Base-by-base conservation (phyloP, 2,797 vertebrate genomes). In the Pipistrellus kuhlii region DNA sequence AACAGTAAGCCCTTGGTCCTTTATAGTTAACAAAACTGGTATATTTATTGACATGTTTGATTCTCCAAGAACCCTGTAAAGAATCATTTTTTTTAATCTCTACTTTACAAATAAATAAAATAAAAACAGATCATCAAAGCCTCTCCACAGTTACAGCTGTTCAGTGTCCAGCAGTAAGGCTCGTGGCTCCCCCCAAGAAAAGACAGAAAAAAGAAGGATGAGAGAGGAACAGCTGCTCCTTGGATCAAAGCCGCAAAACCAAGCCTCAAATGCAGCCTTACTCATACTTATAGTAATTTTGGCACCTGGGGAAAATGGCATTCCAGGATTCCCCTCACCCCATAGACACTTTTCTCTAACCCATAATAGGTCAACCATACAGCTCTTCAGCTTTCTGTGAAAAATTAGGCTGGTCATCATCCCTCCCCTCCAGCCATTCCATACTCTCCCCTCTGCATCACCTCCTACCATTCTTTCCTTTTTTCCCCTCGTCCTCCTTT, bases 21-120 rank as follows among this genome's bases (percentile, higher is more conserved):
- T 46, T 30, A 38, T 1, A 78, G 55, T 83, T n/a, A 72, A n/a
- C 64, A 76, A 44, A 91, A 20, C 23, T 55, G 44, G 5, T 6
- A 0, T 23, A 59, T 30, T 62, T 81, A 48, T 51, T 77, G 51
- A 27, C 48, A 41, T 48, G 5, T 48, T 71, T 53, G 87, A 95
- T 69, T 87, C 94, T 87, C 59, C 48, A 69, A 87, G 55, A 57
- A 20, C 32, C 30, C 48, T 68, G 14, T n/a, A 94, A 48, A 55
- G 55, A 69, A 72, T 76, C 53, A 8, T 53, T 21, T 25, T 25
- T 68, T 92, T 93, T 71, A 75, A 81, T 71, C 15, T 88, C 66
- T 23, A 71, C 64, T 93, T 88, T 64, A 92, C n/a, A 92, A 93
- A 91, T 66, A 44, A 85, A 94, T 78, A 89, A 84, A 75, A 81